These are phyloP conservation scores for Osmoderma eremita DNA, from an alignment of 2,888 invertebrate genomes.

Conservation along the genomic window DNA sequence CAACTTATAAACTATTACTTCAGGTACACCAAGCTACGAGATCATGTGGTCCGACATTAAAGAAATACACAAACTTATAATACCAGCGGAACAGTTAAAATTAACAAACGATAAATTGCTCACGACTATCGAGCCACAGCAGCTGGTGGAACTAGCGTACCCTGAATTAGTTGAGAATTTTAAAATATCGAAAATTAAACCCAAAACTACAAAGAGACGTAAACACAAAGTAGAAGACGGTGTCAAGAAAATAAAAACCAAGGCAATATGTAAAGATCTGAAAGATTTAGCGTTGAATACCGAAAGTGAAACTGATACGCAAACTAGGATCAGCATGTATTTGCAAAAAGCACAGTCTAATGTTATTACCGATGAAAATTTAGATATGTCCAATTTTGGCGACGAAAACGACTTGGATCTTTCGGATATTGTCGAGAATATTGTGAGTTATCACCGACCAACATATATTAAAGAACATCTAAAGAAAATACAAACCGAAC, in stretches of 20 bases:
- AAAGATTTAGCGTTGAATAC: slow-evolving; percentile 27
- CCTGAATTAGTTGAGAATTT: slow-evolving; percentile 70
- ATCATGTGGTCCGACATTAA: slow-evolving; percentile 75
- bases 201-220: slow-evolving; percentile 53
- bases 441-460: slow-evolving; percentile 59
- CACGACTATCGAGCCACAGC: slow-evolving; percentile 76
- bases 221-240: slow-evolving; percentile 52
- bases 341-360: slow-evolving; percentile 50
- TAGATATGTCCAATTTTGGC: slow-evolving; percentile 58
- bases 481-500: slow-evolving; percentile 42
- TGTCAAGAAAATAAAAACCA: slow-evolving; percentile 30
- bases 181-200: slow-evolving; percentile 67
- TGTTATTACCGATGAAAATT: slow-evolving; percentile 45
- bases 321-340: slow-evolving; percentile 55
- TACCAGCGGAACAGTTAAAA: slow-evolving; percentile 70
- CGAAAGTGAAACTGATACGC: slow-evolving; percentile 37
- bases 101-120: slow-evolving; percentile 66
- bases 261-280: not conserved
- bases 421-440: slow-evolving; percentile 67
- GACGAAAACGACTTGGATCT: slow-evolving; percentile 64
- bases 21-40: slow-evolving; percentile 76
- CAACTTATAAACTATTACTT: slow-evolving; percentile 31
- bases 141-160: slow-evolving; percentile 71
- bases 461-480: slow-evolving; percentile 49
- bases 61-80: slow-evolving; percentile 68